These are phyloP conservation scores for human (Homo sapiens) DNA, from an alignment of 2,113 vertebrate species.

Conservation along the genomic window GRCh38 chr12:108187501-108188000, in stretches of 20 bases:
- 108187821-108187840: fast-evolving
- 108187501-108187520: background rate
- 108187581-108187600: background rate
- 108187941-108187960: background rate
- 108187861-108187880: background rate
- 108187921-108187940: background rate
- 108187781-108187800: background rate
- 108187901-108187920: background rate
- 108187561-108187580: background rate
- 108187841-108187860: background rate
- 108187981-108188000: constrained; percentile 22
- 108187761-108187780: background rate
- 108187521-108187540: background rate
- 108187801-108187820: background rate
- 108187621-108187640: background rate
- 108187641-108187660: background rate
- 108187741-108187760: background rate
- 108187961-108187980: background rate
- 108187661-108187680: fast-evolving
- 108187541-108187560: background rate
- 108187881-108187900: fast-evolving
- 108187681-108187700: background rate
- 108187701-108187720: background rate
- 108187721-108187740: background rate
- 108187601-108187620: background rate